A percentile compares a stretch with the other conserved stretches of the same genome.
These are phyloP conservation scores for Platalea minor DNA, from an alignment of 2,797 vertebrate species.

Conservation along the genomic window DNA sequence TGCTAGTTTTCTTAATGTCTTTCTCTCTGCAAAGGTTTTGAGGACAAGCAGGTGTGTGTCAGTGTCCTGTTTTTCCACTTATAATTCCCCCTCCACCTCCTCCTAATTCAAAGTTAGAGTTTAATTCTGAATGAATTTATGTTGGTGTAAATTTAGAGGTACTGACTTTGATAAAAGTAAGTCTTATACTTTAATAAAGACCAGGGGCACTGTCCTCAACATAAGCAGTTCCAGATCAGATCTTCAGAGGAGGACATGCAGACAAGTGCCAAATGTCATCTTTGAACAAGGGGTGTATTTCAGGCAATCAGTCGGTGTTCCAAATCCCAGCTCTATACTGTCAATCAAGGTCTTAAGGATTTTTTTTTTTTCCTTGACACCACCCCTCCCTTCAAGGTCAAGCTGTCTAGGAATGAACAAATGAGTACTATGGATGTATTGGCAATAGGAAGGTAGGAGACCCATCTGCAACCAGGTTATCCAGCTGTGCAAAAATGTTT, in stretches of 20 bases:
- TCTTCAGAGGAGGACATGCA: neutral
- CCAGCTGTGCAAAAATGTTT: slow-evolving; percentile 12
- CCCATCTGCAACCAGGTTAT: neutral
- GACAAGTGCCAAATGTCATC: neutral
- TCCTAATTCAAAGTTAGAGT: neutral
- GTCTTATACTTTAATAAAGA: neutral
- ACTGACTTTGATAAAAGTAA: neutral
- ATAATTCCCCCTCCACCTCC: rapidly evolving
- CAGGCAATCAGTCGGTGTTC: neutral
- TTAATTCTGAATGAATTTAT: neutral
- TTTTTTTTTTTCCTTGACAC: neutral
- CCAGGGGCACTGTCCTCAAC: neutral
- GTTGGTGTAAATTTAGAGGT: neutral
- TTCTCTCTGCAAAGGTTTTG: neutral
- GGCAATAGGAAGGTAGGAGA: neutral
- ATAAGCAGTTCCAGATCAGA: neutral
- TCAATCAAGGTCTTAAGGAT: neutral
- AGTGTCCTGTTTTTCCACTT: neutral
- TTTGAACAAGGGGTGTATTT: neutral
- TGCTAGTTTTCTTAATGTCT: neutral
- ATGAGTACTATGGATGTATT: neutral
- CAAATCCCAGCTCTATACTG: neutral
- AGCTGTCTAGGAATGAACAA: neutral
- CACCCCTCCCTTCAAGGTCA: neutral
- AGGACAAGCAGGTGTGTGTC: neutral